A percentile compares a stretch with the other conserved stretches of the same genome.
phyloP scores from a whole-genome alignment of 2,888 invertebrate species.

The Dasypolia templi region DNA sequence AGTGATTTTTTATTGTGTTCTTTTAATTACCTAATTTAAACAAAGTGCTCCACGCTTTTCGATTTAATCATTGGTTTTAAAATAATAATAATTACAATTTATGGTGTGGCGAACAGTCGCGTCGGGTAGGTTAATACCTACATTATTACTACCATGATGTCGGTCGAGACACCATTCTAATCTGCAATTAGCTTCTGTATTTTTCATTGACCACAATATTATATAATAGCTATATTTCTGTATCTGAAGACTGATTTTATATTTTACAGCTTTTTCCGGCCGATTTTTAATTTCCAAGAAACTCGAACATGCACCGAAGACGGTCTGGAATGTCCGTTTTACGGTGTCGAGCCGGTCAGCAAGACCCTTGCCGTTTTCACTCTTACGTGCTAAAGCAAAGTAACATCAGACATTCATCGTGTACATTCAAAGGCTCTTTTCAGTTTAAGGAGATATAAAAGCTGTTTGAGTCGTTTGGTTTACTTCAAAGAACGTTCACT shows the following conservation, averaged over 20 bases:
- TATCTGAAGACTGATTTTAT: background rate
- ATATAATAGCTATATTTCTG: background rate
- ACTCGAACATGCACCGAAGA: constrained; percentile 20
- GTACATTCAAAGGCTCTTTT: background rate
- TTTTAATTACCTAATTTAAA: too few relatives aligned
- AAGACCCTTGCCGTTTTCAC: constrained; percentile 34
- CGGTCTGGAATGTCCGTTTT: constrained; percentile 22
- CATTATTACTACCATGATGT: too few relatives aligned
- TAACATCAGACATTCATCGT: constrained; percentile 28
- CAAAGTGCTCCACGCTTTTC: too few relatives aligned
- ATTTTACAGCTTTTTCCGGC: constrained; percentile 1
- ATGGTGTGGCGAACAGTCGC: too few relatives aligned
- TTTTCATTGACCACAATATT: background rate
- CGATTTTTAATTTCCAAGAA: background rate
- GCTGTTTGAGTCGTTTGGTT: too few relatives aligned
- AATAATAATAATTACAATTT: too few relatives aligned
- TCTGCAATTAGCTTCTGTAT: background rate
- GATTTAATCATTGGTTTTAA: too few relatives aligned
- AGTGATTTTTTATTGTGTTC: too few relatives aligned
- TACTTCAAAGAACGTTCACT: too few relatives aligned
- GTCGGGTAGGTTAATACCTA: too few relatives aligned
- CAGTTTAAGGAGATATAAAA: too few relatives aligned
- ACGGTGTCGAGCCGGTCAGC: constrained; percentile 8
- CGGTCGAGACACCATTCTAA: background rate
- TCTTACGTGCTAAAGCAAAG: constrained; percentile 23